Evolutionary conservation across 2,113 vertebrate species (phyloP).

Genomic region (Noctilio leporinus): DNA sequence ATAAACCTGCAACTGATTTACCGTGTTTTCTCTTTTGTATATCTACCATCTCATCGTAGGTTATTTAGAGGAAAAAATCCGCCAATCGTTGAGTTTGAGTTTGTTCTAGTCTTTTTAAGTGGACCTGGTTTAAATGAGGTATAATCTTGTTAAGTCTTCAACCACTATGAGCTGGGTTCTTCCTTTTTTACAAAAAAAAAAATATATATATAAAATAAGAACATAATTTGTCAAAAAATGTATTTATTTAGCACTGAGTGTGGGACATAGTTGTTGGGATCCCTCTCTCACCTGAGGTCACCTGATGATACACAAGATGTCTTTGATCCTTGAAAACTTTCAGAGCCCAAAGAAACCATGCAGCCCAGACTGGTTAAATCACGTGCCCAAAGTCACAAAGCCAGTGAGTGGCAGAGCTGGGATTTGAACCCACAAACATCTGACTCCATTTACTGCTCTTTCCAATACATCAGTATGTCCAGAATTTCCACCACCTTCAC

Average conservation of each 20-base stretch:
- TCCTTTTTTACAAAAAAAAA: not conserved
- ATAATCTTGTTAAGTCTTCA: not conserved
- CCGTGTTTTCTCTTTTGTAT: not conserved
- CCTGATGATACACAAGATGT: no score
- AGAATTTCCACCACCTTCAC: not conserved
- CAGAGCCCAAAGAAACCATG: not conserved
- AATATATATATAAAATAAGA: no score
- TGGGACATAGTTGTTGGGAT: not conserved
- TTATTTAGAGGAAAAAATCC: not conserved
- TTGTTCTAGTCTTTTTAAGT: slow-evolving; percentile 24
- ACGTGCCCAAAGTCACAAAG: not conserved
- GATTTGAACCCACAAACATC: not conserved
- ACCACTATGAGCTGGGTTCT: not conserved
- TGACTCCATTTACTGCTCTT: not conserved
- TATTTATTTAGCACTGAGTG: not conserved
- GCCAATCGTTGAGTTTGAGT: not conserved
- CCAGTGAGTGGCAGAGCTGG: no score
- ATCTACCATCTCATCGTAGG: not conserved
- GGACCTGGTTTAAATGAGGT: slow-evolving; percentile 11
- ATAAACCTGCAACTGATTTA: slow-evolving; percentile 2
- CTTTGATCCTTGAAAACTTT: not conserved
- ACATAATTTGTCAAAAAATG: not conserved
- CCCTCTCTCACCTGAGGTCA: not conserved
- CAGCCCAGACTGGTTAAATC: not conserved
- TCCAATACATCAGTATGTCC: not conserved